Base-by-base conservation (phyloP, 1,140 invertebrate genomes). In the Drosophila mayri region DNA sequence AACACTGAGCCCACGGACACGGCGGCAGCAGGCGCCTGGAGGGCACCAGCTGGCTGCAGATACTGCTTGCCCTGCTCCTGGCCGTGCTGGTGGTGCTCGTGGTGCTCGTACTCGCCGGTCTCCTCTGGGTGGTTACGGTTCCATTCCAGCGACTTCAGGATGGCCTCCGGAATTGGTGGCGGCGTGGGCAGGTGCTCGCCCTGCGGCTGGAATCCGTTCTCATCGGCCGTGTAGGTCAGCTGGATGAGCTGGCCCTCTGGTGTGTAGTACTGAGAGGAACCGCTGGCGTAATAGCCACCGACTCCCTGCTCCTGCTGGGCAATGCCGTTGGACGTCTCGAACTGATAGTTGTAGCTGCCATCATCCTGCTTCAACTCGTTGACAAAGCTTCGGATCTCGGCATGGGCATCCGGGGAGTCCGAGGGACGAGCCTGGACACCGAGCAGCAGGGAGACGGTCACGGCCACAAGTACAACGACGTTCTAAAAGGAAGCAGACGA, bases 301-400 rank as follows among this genome's bases (percentile, higher is more conserved):
- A 82, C 80, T 32, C 95, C 95, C 72, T 93, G 91, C 68, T 95
- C 95, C 79, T 95, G 93, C 20, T 93, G 94, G 40, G 93, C 92
- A 72, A 95, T 95, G 10, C 95, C 95, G 81, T 95, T 95, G 37
- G 93, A 94, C 37, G 95, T 94, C 75, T 94, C 91, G 81, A 95
- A 96, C 55, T 87, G 84, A 49, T 92, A 91, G 52, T 92, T 91
- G 73, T 92, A 93, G 85, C 94, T 95, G 73, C 94, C 94, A 65
- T 95, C 94, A 5, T 77, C 72, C 58, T 79, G 74, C 64, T 90
- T 90, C 67, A 86, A 63, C 30, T 90, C 85, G 20, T 90, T 90
- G 40, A 76, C 64, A 57, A 54, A 90, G 78, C 85, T 90, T 47
- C 85, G 85, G 62, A 90, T 90, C 65, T 90, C 85, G 18, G 85